These are phyloP conservation scores for Goniozus legneri DNA, from an alignment of 1,140 invertebrate genomes.

Conservation along the genomic window DNA sequence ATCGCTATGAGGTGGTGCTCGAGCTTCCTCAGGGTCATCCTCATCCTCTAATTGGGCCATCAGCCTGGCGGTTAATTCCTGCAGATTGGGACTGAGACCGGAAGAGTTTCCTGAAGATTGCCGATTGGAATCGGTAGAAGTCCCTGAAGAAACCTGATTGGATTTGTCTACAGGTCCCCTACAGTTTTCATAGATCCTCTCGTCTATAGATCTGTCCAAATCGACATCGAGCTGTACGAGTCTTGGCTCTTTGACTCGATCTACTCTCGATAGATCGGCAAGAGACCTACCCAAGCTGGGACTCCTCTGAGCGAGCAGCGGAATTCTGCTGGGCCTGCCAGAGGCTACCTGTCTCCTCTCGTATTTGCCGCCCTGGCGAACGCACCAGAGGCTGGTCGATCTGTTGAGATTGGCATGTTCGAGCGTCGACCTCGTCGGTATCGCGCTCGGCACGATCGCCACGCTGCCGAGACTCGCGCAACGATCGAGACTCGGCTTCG, in stretches of 20 bases:
- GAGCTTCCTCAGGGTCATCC: slow-evolving; percentile 6
- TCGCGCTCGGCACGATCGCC: too few relatives aligned
- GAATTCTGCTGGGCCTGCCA: slow-evolving; percentile 44
- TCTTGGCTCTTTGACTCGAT: slow-evolving; percentile 34
- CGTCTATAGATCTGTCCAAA: slow-evolving; percentile 37
- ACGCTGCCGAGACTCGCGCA: slow-evolving; percentile 42
- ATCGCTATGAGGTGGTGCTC: neutral
- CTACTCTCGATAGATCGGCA: slow-evolving; percentile 44
- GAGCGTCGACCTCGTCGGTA: neutral
- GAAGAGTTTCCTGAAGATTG: too few relatives aligned
- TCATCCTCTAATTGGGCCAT: slow-evolving; percentile 44
- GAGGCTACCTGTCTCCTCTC: slow-evolving; percentile 21
- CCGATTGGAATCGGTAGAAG: too few relatives aligned
- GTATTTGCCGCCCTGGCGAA: too few relatives aligned
- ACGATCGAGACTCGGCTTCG: slow-evolving; percentile 35
- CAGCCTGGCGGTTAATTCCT: slow-evolving; percentile 38
- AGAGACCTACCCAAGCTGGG: slow-evolving; percentile 39
- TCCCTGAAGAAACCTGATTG: too few relatives aligned
- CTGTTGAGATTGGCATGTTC: slow-evolving; percentile 28
- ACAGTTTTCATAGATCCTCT: slow-evolving; percentile 46
- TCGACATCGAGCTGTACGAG: slow-evolving; percentile 23
- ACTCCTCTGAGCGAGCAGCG: slow-evolving; percentile 34
- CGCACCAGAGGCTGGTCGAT: slow-evolving; percentile 45
- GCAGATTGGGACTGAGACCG: slow-evolving; percentile 27
- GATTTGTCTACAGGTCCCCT: slow-evolving; percentile 19